These are phyloP conservation scores for Cavia porcellus DNA, from an alignment of 2,113 vertebrate species.

Conservation along the genomic window DNA sequence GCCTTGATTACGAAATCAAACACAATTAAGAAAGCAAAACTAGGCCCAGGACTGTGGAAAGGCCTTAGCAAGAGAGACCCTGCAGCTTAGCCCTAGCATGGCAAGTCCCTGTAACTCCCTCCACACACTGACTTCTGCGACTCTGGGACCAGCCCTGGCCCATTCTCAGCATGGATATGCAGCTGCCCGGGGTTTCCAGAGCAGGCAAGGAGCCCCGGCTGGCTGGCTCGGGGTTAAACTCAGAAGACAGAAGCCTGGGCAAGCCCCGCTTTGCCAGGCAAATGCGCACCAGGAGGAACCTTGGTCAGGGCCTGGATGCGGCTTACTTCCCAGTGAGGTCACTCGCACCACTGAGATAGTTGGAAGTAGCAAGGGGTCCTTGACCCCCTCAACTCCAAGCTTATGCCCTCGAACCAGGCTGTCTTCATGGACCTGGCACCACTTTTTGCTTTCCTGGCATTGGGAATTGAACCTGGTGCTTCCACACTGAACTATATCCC, in stretches of 20 bases:
- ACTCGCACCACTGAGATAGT: not conserved
- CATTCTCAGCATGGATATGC: too few species aligned
- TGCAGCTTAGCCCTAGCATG: not conserved
- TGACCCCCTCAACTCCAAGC: too few species aligned
- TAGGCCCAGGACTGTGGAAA: not conserved
- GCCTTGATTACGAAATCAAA: not conserved
- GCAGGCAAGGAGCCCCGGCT: not conserved
- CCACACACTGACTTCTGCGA: not conserved
- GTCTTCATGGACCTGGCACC: rapidly evolving
- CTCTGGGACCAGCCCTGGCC: not conserved
- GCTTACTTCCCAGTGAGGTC: not conserved
- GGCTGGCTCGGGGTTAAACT: not conserved
- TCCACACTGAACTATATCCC: not conserved
- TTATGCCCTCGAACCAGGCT: not conserved
- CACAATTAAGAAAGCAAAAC: not conserved
- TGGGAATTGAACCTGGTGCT: not conserved
- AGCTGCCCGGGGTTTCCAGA: rapidly evolving
- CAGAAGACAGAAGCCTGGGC: not conserved
- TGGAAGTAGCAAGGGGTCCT: not conserved
- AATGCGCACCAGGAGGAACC: too few species aligned
- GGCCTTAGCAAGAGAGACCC: not conserved
- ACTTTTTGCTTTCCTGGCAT: not conserved
- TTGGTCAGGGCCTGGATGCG: not conserved
- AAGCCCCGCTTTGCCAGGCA: not conserved
- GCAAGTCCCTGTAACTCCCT: not conserved